A percentile compares a stretch with the other conserved stretches of the same genome.
These are phyloP conservation scores for Peromyscus leucopus DNA, from an alignment of 2,113 vertebrate species.

Conservation along the genomic window DNA sequence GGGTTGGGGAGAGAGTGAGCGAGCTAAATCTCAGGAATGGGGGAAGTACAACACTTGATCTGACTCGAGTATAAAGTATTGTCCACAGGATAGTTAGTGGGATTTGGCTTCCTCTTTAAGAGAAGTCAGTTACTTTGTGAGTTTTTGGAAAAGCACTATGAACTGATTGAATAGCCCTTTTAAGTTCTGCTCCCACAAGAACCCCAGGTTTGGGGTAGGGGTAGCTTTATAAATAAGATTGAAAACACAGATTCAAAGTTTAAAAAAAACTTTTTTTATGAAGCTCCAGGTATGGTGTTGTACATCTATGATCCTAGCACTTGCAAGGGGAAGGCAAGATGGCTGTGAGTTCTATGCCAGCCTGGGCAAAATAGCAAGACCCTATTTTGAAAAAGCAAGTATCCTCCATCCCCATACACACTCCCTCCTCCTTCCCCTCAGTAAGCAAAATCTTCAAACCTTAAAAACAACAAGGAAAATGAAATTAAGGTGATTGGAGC, in stretches of 20 bases:
- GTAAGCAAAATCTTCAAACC: too few species aligned
- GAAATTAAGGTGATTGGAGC: neutral
- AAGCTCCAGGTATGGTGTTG: neutral
- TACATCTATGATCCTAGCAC: neutral
- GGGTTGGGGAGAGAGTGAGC: neutral
- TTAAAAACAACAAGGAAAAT: neutral
- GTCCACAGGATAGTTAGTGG: neutral
- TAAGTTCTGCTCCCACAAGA: conserved; percentile 5
- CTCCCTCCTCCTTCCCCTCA: too few species aligned
- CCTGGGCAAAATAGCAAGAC: neutral
- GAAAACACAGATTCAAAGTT: neutral
- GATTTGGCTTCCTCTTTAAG: conserved; percentile 5
- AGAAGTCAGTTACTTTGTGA: neutral
- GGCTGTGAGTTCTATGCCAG: neutral
- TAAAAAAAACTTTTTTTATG: neutral
- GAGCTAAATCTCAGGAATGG: neutral
- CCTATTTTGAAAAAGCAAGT: neutral
- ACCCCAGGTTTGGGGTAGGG: neutral
- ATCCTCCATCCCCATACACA: too few species aligned
- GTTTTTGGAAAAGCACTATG: conserved; percentile 19
- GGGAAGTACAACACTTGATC: too few species aligned
- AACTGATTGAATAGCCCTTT: neutral
- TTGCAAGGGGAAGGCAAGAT: neutral
- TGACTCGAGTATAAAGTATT: neutral
- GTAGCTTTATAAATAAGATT: neutral